Base-by-base conservation (phyloP, 2,113 vertebrate genomes). In the Vulpes vulpes region DNA sequence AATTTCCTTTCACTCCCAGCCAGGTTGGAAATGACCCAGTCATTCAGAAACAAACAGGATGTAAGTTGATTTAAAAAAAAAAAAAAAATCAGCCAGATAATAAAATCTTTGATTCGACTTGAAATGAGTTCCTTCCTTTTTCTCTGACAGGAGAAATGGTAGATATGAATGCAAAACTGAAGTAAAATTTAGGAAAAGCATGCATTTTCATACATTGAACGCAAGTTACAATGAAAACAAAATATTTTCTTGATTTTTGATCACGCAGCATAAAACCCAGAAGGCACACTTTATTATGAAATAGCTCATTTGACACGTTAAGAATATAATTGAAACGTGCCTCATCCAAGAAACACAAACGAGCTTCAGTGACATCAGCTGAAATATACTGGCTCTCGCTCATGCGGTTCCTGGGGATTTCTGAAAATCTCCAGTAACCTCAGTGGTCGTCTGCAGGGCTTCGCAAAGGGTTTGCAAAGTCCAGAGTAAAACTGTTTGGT, bases 21-120 rank as follows among this genome's bases (percentile, higher is more conserved):
- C 97, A 98, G 96, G 96, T 89, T 97, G 98, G 97, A 97, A 94
- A 95, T 49, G 38, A 97, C 82, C 97, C 96, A 98, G 96, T 69
- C 97, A 96, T 97, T 98, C 83, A 97, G 95, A 97, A 96, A 95
- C 38, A 97, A 96, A 98, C 96, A 98, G 96, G 96, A 98, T 97
- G 84, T 85, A 97, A 93, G 89, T 87, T 96, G 59, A 96, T 96
- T 92, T 35, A 35, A 1, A 71, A 59, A 32, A 74, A 65, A 79
- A 88, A 81, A 93, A 89, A 78, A 85, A 92, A 76, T 55, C 8
- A 86, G 76, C 74, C 93, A 95, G 81, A 98, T 97, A 97, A 96
- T 91, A 93, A 96, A 96, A 96, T 87, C 95, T 94, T 97, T 98
- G 84, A 98, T 97, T 94, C 67, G 78, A 92, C 65, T 86, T 71